Evolutionary conservation across 2,113 vertebrate genomes (phyloP).

Genomic region (Megaceryle maxima): DNA sequence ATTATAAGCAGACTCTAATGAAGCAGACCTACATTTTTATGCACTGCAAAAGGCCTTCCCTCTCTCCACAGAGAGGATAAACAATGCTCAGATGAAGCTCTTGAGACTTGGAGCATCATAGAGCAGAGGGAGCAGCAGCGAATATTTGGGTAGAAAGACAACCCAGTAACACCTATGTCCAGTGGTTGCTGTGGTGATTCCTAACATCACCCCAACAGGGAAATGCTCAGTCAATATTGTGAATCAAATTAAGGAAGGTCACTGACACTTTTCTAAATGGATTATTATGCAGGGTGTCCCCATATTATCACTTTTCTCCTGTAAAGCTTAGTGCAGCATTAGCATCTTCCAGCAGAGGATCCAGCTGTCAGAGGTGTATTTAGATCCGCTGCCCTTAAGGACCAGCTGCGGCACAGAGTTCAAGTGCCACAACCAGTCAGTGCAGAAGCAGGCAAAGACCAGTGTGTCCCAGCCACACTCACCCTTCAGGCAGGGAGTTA

Average conservation of each 20-base stretch:
- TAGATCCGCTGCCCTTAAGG: not conserved
- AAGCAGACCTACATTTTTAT: not conserved
- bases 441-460: not conserved
- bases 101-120: not conserved
- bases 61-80: not conserved
- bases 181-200: not conserved
- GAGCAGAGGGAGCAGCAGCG: not conserved
- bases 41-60: not conserved
- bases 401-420: not conserved
- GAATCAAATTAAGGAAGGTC: not conserved
- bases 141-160: not conserved
- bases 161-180: not conserved
- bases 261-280: not conserved
- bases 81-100: not conserved
- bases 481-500: not conserved
- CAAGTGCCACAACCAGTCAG: not conserved
- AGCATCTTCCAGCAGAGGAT: not conserved
- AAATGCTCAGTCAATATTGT: not conserved
- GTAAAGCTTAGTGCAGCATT: not conserved
- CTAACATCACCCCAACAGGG: not conserved
- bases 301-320: not conserved
- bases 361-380: not conserved
- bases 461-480: rapidly evolving
- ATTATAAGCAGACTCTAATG: not conserved
- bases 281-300: not conserved